Percentiles rank a stretch among this genome's conserved stretches.
Evolutionary conservation across 1,140 invertebrate genomes (phyloP).

Genomic region (Sitodiplosis mosellana): DNA sequence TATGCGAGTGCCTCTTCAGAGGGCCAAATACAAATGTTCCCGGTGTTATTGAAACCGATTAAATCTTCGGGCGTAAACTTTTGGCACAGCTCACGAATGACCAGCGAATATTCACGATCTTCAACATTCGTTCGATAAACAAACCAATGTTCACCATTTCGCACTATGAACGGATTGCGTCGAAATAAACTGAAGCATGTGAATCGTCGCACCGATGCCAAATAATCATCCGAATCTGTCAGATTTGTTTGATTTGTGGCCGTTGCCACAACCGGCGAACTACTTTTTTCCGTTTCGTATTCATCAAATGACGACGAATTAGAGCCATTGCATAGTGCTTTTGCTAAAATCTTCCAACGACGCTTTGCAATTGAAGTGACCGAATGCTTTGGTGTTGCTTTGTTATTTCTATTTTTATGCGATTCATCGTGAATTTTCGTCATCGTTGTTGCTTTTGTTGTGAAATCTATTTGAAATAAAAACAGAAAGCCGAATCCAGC

Average conservation of each 20-base stretch:
- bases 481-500: too few relatives aligned
- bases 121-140: constrained; percentile 32
- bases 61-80: constrained; percentile 48
- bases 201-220: constrained; percentile 21
- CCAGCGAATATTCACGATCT: constrained; percentile 26
- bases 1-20: constrained; percentile 70
- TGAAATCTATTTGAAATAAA: too few relatives aligned
- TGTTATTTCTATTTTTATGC: neutral
- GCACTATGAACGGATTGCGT: constrained; percentile 19
- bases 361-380: constrained; percentile 29
- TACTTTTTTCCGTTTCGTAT: constrained; percentile 11
- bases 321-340: constrained; percentile 35
- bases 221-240: constrained; percentile 12
- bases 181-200: constrained; percentile 22
- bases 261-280: constrained; percentile 18
- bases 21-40: constrained; percentile 82
- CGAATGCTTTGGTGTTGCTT: neutral
- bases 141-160: constrained; percentile 28
- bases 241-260: constrained; percentile 4
- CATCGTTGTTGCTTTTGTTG: neutral
- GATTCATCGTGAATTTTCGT: neutral
- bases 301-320: constrained; percentile 22
- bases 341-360: constrained; percentile 48
- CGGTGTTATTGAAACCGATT: constrained; percentile 77
- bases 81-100: constrained; percentile 37